Evolutionary conservation across 2,113 vertebrate genomes (phyloP), one percentile per base, ranked within the genome.

Genomic region (Colinus virginianus): DNA sequence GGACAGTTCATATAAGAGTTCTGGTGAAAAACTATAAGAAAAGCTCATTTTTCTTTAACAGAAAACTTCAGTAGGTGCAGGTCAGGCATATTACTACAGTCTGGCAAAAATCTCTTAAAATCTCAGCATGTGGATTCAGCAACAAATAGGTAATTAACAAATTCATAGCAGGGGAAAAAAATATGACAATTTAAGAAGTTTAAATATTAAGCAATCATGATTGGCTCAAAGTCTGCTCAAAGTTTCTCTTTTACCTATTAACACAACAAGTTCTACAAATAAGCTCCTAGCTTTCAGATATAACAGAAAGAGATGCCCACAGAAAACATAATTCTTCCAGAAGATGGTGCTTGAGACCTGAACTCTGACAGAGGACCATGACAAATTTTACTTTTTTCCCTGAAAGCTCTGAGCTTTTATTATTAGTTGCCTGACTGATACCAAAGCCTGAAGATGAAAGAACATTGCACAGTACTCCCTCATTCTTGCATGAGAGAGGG

Each of bases 241-340:
- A 72, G 20, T 56, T 90, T 88, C 67, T 93, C 28, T 34, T 59
- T 25, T 46, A 71, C 71, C 36, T 67, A 68, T 55, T 87, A 93
- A 91, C 94, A 95, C 45, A 25, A 93, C 68, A 86, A 94, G 88
- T 85, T 69, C 16, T 72, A 78, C 75, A 55, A 53, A 79, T 91
- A 84, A 90, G 22, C 56, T 91, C 40, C 46, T 64, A 14, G 8
- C 45, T 89, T 94, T 92, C 69, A 83, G 23, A 66, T 62, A 51
- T 66, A 69, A 66, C 43, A 87, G 53, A 68, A 91, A 89, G 40
- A 71, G 7, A 86, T 90, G 23, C 13, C 48, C 67, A 45, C 42
- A 38, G 46, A 64, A 84, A 78, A 78, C 3, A n/a, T 0, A 5
- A 70, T 32, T 87, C 9, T 8, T 3, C 20, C n/a, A 30, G n/a